A percentile compares a stretch with the other conserved stretches of the same genome.
These are phyloP conservation scores for Boloria selene DNA, from an alignment of 2,888 invertebrate genomes.

Conservation along the genomic window DNA sequence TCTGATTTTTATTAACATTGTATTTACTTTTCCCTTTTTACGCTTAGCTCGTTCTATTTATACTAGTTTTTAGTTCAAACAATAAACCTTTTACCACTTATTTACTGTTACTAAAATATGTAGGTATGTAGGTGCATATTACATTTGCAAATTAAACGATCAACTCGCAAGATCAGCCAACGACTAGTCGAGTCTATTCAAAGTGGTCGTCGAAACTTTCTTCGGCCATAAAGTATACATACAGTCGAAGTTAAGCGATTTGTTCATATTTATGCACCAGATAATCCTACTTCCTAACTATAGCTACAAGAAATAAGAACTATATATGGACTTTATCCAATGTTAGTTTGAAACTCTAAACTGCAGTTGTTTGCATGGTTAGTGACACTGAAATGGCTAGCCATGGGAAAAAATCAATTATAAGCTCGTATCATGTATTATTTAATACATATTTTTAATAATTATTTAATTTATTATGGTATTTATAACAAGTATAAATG, in stretches of 20 bases:
- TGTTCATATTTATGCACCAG: constrained; percentile 39
- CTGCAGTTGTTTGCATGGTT: constrained; percentile 39
- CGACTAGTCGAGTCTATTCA: constrained; percentile 31
- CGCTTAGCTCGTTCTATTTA: background rate
- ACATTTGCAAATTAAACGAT: constrained; percentile 30
- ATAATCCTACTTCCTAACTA: constrained; percentile 35
- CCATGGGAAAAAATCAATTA: constrained; percentile 31
- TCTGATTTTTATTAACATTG: constrained; percentile 2
- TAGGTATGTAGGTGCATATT: background rate
- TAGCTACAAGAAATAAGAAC: constrained; percentile 35
- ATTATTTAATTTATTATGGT: background rate
- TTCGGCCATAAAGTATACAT: constrained; percentile 37
- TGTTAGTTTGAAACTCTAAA: constrained; percentile 46
- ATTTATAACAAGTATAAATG: background rate
- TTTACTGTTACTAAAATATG: background rate
- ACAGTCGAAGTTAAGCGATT: constrained; percentile 39
- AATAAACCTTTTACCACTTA: background rate
- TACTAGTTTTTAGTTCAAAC: background rate
- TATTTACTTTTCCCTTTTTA: background rate
- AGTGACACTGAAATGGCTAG: constrained; percentile 40
- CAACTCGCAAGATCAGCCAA: constrained; percentile 25
- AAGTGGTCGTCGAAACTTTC: constrained; percentile 39
- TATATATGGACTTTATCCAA: constrained; percentile 41
- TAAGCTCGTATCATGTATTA: constrained; percentile 11
- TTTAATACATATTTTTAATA: background rate